phyloP scores from a whole-genome alignment of 2,113 vertebrate species.

The Pipra filicauda region DNA sequence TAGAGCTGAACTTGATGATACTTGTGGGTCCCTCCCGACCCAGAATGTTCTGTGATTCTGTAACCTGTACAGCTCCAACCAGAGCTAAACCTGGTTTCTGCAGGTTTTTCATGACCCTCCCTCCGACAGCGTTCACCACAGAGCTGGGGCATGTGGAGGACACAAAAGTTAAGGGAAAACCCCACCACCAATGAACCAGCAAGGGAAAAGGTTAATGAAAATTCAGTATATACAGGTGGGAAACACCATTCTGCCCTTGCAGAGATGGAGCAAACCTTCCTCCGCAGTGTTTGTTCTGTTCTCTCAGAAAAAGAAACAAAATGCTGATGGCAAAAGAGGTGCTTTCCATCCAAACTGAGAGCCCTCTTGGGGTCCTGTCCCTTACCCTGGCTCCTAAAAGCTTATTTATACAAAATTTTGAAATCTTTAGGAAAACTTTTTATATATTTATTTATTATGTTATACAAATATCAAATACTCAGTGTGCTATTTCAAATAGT shows the following conservation, averaged over 20 bases:
- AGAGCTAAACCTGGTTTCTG: neutral
- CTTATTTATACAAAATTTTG: neutral
- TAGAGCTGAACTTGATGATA: neutral
- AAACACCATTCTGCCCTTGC: neutral
- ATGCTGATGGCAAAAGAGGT: neutral
- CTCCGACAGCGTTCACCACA: neutral
- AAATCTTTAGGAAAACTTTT: neutral
- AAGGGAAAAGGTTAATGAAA: neutral
- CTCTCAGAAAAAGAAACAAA: neutral
- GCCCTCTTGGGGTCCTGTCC: neutral
- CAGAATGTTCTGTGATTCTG: neutral
- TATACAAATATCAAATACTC: neutral
- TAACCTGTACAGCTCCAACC: neutral
- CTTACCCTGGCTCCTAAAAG: neutral
- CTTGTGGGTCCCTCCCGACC: neutral
- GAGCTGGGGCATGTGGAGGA: neutral
- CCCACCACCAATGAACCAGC: neutral
- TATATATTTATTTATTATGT: neutral
- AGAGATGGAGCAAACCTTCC: neutral
- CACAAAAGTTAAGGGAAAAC: neutral
- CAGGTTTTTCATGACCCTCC: neutral
- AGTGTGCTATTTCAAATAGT: neutral
- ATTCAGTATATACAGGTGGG: neutral
- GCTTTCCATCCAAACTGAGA: neutral
- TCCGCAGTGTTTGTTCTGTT: fast-evolving